Base-by-base conservation (phyloP, 2,113 vertebrate species). In the Paradoxurus hermaphroditus region DNA sequence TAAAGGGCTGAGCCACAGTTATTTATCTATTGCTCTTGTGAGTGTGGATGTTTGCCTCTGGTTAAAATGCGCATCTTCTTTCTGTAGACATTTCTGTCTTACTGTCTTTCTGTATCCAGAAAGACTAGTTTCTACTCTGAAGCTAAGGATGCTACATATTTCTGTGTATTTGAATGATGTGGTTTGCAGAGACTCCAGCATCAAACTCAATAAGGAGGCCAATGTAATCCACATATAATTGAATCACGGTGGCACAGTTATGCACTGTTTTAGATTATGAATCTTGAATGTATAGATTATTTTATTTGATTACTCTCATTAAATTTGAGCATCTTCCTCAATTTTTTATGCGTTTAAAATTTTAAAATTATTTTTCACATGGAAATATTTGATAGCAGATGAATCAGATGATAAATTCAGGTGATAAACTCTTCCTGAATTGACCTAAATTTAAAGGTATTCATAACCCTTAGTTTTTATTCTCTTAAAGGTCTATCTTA, bases 181-280 rank as follows among this genome's bases (percentile, higher is more conserved):
- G 59, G 82, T 88, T 87, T 86, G 79, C 79, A 88, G 41, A 73
- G 95, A 78, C 27, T 36, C 16, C 9, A 44, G 70, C 70, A 59
- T 75, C 63, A 92, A 95, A 96, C 72, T 95, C 81, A 97, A 88
- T 98, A 97, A 97, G 72, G 70, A 94, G 51, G 39, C 53, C 82
- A 73, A 18, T 94, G 81, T 82, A 83, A 68, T 91, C 44, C 70
- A 41, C 14, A 7, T 51, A 5, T 88, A 97, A 97, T 88, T 62
- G 39, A 90, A 94, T 96, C 82, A 88, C 44, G 3, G 21, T 67
- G 94, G 39, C 21, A 18, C 62, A 87, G 49, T 86, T 83, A 93
- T 13, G 36, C n/a, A 41, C 95, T 97, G 91, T 91, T 96, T 96
- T 96, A 91, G 94, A 97, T 98, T 95, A 95, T 79, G 85, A 78